Percentiles rank a stretch among this genome's conserved stretches.
Evolutionary conservation across 2,797 vertebrate genomes (phyloP).

Genomic region (Characodon lateralis): DNA sequence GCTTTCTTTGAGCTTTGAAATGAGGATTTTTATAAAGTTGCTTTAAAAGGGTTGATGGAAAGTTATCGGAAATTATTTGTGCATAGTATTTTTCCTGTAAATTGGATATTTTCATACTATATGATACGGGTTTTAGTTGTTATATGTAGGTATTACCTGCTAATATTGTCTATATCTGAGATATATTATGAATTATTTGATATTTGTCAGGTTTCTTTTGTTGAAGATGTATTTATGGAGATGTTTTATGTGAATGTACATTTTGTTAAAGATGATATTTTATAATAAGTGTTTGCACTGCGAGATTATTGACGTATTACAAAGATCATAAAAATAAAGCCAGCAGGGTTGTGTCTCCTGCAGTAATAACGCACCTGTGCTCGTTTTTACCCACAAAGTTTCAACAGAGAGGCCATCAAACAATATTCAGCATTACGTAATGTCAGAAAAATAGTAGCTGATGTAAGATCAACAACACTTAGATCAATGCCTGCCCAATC

Average conservation of each 20-base stretch:
- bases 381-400: constrained; percentile 22
- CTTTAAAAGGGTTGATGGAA: constrained; percentile 54
- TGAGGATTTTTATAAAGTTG: constrained; percentile 75
- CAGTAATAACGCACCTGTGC: constrained; percentile 30
- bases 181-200: constrained; percentile 74
- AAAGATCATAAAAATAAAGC: constrained; percentile 68
- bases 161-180: constrained; percentile 76
- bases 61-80: constrained; percentile 55
- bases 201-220: constrained; percentile 77
- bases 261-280: constrained; percentile 83
- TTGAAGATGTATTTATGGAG: constrained; percentile 80
- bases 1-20: constrained; percentile 59
- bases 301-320: constrained; percentile 72
- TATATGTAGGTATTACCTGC: constrained; percentile 73
- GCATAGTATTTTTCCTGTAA: constrained; percentile 81
- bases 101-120: constrained; percentile 85
- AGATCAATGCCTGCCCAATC: constrained; percentile 50
- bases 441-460: constrained; percentile 58
- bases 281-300: constrained; percentile 85
- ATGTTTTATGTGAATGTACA: constrained; percentile 85
- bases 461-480: constrained; percentile 41
- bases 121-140: constrained; percentile 82
- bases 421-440: constrained; percentile 49
- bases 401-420: constrained; percentile 36
- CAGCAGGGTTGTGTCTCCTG: constrained; percentile 41